Evolutionary conservation across 2,888 invertebrate genomes (phyloP).

Genomic region (Laspeyria flexula): DNA sequence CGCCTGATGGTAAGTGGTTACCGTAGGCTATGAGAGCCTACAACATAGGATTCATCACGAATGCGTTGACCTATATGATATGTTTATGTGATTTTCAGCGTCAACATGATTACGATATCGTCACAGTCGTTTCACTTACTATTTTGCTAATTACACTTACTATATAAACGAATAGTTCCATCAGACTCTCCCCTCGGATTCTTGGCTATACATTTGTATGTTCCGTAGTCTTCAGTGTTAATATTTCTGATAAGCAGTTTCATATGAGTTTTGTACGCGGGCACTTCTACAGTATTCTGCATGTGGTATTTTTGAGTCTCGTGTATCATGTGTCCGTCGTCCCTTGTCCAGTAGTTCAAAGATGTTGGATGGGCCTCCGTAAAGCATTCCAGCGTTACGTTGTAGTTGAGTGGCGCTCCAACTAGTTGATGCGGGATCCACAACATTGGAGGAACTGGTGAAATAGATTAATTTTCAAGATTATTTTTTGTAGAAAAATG

Average conservation of each 20-base stretch:
- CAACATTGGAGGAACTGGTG: conserved; percentile 95
- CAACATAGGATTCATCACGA: too few species aligned
- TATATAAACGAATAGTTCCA: conserved; percentile 94
- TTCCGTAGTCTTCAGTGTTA: conserved; percentile 92
- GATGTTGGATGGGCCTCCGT: conserved; percentile 97
- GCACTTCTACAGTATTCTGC: conserved; percentile 89
- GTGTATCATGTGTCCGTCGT: conserved; percentile 95
- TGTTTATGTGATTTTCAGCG: too few species aligned
- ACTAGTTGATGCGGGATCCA: conserved; percentile 97
- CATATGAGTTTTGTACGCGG: conserved; percentile 95
- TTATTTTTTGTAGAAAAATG: too few species aligned
- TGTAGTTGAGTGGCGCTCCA: conserved; percentile 93
- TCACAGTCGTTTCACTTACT: too few species aligned
- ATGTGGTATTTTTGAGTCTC: conserved; percentile 93
- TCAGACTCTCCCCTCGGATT: conserved; percentile 96
- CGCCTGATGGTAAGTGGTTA: too few species aligned
- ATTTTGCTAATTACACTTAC: conserved; percentile 89
- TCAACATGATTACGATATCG: too few species aligned
- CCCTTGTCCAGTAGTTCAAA: conserved; percentile 95
- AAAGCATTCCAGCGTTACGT: conserved; percentile 94
- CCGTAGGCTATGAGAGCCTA: too few species aligned
- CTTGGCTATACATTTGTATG: conserved; percentile 95
- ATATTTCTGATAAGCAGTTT: conserved; percentile 92
- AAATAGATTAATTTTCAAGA: too few species aligned
- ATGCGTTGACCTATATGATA: too few species aligned